Evolutionary conservation across 1,140 invertebrate species (phyloP).

Genomic region (Cyclina sinensis): DNA sequence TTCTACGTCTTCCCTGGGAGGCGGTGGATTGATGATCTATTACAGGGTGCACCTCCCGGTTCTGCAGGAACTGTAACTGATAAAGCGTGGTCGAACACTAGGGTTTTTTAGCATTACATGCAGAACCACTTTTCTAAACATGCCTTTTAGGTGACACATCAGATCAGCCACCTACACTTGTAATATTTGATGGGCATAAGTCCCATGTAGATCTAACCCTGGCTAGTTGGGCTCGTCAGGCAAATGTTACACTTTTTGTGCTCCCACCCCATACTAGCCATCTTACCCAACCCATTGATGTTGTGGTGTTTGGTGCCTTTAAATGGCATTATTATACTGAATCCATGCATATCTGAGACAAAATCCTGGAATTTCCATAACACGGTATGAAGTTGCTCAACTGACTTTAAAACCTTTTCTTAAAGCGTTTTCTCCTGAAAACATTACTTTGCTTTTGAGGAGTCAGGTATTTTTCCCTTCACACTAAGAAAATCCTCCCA

Average conservation of each 20-base stretch:
- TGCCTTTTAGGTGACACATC: constrained; percentile 67
- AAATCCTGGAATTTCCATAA: constrained; percentile 39
- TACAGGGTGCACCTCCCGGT: constrained; percentile 85
- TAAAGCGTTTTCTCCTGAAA: constrained; percentile 58
- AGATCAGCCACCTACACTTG: constrained; percentile 69
- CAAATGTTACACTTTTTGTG: constrained; percentile 74
- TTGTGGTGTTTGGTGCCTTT: constrained; percentile 69
- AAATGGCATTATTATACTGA: constrained; percentile 64
- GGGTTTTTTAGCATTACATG: constrained; percentile 87
- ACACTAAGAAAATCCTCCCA: not conserved
- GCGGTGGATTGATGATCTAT: constrained; percentile 78
- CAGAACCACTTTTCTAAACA: constrained; percentile 81
- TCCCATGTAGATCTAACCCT: constrained; percentile 65
- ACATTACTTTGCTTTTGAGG: constrained; percentile 53
- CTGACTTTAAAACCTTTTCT: constrained; percentile 41
- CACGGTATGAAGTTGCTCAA: constrained; percentile 50
- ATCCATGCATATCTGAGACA: constrained; percentile 35
- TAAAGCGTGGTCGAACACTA: constrained; percentile 86
- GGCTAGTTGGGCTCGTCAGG: constrained; percentile 64
- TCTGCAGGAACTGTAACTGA: constrained; percentile 81
- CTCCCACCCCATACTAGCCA: constrained; percentile 71
- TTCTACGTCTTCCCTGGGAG: constrained; percentile 77
- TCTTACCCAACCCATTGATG: constrained; percentile 49
- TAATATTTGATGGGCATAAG: constrained; percentile 86
- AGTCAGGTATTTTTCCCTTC: constrained; percentile 64